These are phyloP conservation scores for Amphipyra tragopoginis DNA, from an alignment of 2,888 invertebrate genomes.

Conservation along the genomic window DNA sequence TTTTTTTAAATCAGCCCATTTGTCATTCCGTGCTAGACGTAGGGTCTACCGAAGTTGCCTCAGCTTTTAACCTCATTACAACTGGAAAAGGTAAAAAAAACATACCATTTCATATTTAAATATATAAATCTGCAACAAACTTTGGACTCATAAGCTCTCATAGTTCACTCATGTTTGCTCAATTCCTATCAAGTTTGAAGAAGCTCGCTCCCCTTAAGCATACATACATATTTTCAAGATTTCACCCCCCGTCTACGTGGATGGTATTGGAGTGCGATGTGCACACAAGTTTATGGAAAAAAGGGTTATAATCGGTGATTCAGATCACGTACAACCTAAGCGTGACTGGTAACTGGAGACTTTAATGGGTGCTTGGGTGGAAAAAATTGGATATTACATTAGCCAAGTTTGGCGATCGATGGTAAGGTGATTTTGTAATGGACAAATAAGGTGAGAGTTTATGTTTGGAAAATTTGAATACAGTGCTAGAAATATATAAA, in stretches of 20 bases:
- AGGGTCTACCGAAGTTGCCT: too few species aligned
- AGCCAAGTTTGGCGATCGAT: slow-evolving; percentile 15
- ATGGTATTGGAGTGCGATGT: slow-evolving; percentile 17
- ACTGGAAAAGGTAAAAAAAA: not conserved
- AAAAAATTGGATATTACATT: slow-evolving; percentile 46
- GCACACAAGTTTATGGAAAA: slow-evolving; percentile 41
- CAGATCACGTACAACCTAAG: slow-evolving; percentile 65
- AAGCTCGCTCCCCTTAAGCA: slow-evolving; percentile 20
- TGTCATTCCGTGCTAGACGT: too few species aligned
- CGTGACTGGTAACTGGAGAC: slow-evolving; percentile 69
- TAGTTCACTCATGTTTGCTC: slow-evolving; percentile 23
- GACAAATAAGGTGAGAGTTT: not conserved
- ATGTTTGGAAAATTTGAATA: too few species aligned
- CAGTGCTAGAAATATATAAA: too few species aligned
- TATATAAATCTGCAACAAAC: not conserved
- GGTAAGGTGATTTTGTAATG: not conserved
- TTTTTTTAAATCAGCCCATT: too few species aligned
- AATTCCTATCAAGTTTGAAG: slow-evolving; percentile 28
- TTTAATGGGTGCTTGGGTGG: slow-evolving; percentile 66
- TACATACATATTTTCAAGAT: slow-evolving; percentile 27
- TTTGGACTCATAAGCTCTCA: slow-evolving; percentile 4
- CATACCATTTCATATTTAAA: not conserved
- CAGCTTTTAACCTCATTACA: too few species aligned
- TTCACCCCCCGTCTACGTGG: slow-evolving; percentile 4
- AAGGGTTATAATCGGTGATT: slow-evolving; percentile 64